These are phyloP conservation scores for Solen grandis DNA, from an alignment of 1,140 invertebrate genomes.

Conservation along the genomic window DNA sequence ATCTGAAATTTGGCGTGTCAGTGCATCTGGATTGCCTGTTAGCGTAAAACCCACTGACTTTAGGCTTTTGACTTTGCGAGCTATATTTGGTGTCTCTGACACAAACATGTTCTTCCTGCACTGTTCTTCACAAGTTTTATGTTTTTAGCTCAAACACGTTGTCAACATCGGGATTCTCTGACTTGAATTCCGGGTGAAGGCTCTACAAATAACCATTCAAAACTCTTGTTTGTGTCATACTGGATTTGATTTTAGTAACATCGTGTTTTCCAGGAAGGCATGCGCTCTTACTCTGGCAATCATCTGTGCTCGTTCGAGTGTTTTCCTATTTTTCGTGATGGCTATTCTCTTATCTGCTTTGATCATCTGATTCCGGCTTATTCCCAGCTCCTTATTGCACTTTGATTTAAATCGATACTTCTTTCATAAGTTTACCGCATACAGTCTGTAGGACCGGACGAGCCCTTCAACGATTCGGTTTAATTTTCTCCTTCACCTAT, in stretches of 20 bases:
- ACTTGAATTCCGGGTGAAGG: background rate
- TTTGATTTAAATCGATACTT: too few relatives aligned
- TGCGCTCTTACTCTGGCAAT: background rate
- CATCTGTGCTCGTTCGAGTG: background rate
- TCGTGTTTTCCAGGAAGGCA: background rate
- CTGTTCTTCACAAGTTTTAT: background rate
- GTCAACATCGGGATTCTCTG: background rate
- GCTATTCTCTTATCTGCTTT: background rate
- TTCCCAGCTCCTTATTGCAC: too few relatives aligned
- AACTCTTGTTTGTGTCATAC: background rate
- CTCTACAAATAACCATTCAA: constrained; percentile 4
- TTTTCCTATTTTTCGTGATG: background rate
- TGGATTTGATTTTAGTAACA: background rate
- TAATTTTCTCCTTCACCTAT: background rate
- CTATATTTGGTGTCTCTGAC: constrained; percentile 21
- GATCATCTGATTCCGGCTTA: background rate
- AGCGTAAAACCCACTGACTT: background rate
- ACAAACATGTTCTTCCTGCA: constrained; percentile 18
- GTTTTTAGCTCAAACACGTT: background rate
- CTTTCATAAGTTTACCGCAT: too few relatives aligned
- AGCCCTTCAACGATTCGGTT: background rate
- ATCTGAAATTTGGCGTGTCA: background rate
- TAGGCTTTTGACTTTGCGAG: background rate
- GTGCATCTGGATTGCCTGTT: constrained; percentile 4
- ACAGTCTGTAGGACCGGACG: background rate